Base-by-base conservation (phyloP, 2,797 vertebrate species). In the Petrocephalus sullivani region DNA sequence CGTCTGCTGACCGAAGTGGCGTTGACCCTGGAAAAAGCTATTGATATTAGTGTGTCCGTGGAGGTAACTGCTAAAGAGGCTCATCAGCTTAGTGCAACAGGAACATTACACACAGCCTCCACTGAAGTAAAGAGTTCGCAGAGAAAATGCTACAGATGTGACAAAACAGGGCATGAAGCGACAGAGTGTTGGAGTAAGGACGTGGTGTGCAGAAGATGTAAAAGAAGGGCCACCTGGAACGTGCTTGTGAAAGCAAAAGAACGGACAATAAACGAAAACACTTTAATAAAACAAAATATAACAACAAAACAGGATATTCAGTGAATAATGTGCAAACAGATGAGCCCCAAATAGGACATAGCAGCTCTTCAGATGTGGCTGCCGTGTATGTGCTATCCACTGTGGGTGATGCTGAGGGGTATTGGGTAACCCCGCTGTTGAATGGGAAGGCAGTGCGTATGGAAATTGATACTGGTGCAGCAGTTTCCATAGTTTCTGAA, bases 1-100 rank as follows among this genome's bases (percentile, higher is more conserved):
- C 12, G 81, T 0, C n/a, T 54, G 41, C 49, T 84, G 1, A 88
- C 87, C 53, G 87, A 84, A 37, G 23, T 12, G 23, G 60, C 28
- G 4, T 64, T 61, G 21, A 33, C 28, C 49, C 33, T 88, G 19
- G 56, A 86, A 6, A 90, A 84, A n/a, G 85, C 82, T 49, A 64
- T 16, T 46, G 64, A 88, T 88, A 89, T 91, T 46, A 88, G 89
- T 60, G 41, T 46, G 23, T 88, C 78, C 88, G 56, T 49, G 23
- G 61, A 87, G 83, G 58, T 87, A 78, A 61, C 88, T 75, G 60
- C 56, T 28, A 23, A 53, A 91, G 81, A 89, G 14, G 51, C 21
- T 9, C 71, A 90, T 87, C 90, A 89, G 89, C 85, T 83, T 84
- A 92, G 83, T 75, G 84, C 82, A 92, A 90, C 64, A 87, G 87